Percentiles rank a stretch among this genome's conserved stretches.
These are phyloP conservation scores for Asarcornis scutulata DNA, from an alignment of 2,113 vertebrate genomes.

Conservation along the genomic window DNA sequence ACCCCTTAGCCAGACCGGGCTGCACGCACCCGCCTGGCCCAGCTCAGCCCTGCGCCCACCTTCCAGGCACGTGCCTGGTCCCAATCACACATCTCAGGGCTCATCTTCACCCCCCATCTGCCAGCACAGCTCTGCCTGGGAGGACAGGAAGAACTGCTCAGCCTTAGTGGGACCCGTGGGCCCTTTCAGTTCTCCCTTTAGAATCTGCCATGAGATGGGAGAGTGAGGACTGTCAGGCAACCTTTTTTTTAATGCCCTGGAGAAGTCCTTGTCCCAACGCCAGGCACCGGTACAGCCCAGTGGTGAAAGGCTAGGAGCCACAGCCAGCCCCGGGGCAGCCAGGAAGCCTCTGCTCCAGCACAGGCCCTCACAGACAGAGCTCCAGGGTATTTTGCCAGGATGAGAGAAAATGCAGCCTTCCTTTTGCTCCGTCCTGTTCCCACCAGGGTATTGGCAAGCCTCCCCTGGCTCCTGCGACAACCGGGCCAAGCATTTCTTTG, in stretches of 20 bases:
- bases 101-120: neutral
- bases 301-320: slow-evolving; percentile 2
- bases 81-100: neutral
- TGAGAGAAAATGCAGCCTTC: neutral
- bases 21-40: accelerated
- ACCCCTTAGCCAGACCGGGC: neutral
- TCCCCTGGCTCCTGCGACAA: neutral
- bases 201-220: neutral
- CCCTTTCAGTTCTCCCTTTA: neutral
- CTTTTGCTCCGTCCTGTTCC: neutral
- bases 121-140: neutral
- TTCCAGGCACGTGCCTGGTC: neutral
- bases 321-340: neutral
- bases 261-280: neutral
- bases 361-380: neutral
- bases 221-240: neutral
- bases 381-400: neutral
- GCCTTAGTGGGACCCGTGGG: accelerated
- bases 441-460: neutral
- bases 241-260: neutral
- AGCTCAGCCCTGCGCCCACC: neutral
- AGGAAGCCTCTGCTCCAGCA: neutral
- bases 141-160: neutral
- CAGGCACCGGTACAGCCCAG: slow-evolving; percentile 6
- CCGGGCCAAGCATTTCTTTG: accelerated